Evolutionary conservation across 2,888 invertebrate species (phyloP).

Genomic region (Epirrhoe tristata): DNA sequence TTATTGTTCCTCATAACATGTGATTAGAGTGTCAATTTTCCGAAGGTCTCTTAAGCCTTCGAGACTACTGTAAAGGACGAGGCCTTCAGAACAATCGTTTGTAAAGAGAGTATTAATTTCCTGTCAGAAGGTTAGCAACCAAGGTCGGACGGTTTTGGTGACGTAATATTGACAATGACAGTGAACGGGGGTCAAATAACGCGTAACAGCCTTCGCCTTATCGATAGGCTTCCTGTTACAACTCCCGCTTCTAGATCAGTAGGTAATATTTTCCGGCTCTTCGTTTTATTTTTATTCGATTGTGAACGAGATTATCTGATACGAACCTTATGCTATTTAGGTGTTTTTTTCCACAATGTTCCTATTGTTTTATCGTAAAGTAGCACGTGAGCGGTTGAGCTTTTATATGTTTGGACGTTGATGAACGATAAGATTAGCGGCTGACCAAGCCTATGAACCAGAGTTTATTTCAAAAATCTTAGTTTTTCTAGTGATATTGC

Average conservation of each 20-base stretch:
- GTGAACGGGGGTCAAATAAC: conserved; percentile 48
- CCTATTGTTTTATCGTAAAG: conserved; percentile 17
- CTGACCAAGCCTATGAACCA: conserved; percentile 18
- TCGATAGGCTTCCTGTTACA: conserved; percentile 23
- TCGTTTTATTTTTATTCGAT: conserved; percentile 1
- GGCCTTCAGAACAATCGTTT: conserved; percentile 57
- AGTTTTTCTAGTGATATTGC: not conserved
- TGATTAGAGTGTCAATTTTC: conserved; percentile 33
- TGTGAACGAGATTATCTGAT: not conserved
- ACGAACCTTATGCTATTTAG: not conserved
- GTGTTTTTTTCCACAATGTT: no score
- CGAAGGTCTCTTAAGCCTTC: conserved; percentile 50
- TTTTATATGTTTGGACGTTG: conserved; percentile 19
- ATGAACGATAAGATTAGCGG: conserved; percentile 26
- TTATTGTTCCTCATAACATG: conserved; percentile 26
- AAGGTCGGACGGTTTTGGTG: conserved; percentile 46
- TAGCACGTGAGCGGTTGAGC: conserved; percentile 19
- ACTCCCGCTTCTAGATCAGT: conserved; percentile 3
- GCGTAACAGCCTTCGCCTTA: conserved; percentile 45
- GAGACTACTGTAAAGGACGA: conserved; percentile 54
- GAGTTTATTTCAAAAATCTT: conserved; percentile 4
- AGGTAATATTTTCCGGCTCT: not conserved
- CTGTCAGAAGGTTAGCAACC: conserved; percentile 52
- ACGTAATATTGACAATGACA: conserved; percentile 51
- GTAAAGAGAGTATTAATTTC: conserved; percentile 53